These are phyloP conservation scores for Anastrepha ludens DNA, from an alignment of 1,140 invertebrate genomes.

Conservation along the genomic window DNA sequence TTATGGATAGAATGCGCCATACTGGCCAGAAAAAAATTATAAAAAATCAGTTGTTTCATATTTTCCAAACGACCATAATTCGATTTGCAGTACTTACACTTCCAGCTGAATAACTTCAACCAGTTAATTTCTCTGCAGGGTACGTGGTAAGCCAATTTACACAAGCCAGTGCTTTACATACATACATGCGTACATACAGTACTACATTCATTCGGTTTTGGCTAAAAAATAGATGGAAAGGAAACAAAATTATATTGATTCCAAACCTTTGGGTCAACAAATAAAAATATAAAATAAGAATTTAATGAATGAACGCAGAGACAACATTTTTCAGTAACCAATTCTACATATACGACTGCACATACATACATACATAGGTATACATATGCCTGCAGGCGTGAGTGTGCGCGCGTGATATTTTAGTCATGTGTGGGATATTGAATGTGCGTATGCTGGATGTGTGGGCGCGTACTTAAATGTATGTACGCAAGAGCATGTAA, in stretches of 20 bases:
- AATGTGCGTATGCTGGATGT: slow-evolving; percentile 25
- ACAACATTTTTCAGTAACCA: background rate
- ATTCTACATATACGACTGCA: background rate
- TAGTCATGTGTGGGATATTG: slow-evolving; percentile 14
- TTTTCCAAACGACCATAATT: too few relatives aligned
- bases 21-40: too few relatives aligned
- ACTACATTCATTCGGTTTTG: background rate
- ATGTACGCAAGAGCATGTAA: background rate
- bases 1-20: too few relatives aligned
- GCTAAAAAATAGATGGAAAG: background rate
- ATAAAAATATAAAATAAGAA: slow-evolving; percentile 17
- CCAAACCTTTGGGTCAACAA: slow-evolving; percentile 5
- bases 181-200: too few relatives aligned
- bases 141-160: too few relatives aligned
- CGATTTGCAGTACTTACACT: too few relatives aligned
- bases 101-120: too few relatives aligned
- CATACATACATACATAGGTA: background rate
- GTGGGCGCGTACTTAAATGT: background rate
- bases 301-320: slow-evolving; percentile 19
- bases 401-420: background rate
- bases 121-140: too few relatives aligned
- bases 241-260: slow-evolving; percentile 6
- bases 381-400: background rate
- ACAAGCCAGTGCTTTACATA: too few relatives aligned
- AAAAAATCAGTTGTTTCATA: too few relatives aligned